These are phyloP conservation scores for Papio anubis DNA, from an alignment of 2,113 vertebrate genomes.

Conservation along the genomic window DNA sequence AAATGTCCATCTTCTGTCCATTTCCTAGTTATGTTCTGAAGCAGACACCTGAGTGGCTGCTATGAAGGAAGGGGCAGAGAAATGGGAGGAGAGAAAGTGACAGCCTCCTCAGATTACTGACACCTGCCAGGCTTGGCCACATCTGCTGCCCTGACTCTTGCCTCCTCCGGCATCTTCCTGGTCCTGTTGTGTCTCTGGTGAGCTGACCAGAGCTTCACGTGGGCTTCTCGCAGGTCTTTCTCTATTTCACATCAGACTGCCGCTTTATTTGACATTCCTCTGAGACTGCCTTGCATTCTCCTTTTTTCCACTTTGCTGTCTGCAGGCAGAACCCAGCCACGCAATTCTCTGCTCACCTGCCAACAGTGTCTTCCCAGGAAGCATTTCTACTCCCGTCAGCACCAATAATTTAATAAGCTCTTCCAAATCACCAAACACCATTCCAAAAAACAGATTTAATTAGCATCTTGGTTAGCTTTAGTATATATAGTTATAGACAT, in stretches of 20 bases:
- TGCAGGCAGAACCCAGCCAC: not conserved
- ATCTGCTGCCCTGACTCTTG: not conserved
- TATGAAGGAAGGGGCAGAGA: not conserved
- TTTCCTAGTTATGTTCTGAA: not conserved
- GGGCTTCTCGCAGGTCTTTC: not conserved
- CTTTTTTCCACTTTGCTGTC: not conserved
- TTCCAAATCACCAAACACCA: not conserved
- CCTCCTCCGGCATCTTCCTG: not conserved
- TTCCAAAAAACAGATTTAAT: not conserved
- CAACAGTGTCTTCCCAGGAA: not conserved
- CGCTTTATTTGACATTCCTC: not conserved
- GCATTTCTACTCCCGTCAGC: not conserved
- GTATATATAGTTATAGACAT: not conserved
- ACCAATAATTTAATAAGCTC: not conserved
- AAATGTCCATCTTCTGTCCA: not conserved
- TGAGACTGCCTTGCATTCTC: rapidly evolving
- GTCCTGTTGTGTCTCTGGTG: not conserved
- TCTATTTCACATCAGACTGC: not conserved
- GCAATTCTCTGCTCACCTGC: not conserved
- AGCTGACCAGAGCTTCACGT: rapidly evolving
- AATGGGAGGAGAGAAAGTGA: too few species aligned
- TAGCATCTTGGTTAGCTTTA: not conserved
- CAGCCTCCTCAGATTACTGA: rapidly evolving
- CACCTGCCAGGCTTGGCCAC: not conserved
- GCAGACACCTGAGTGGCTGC: not conserved